These are phyloP conservation scores for Nycticryphes semicollaris DNA, from an alignment of 2,113 vertebrate genomes.

Conservation along the genomic window DNA sequence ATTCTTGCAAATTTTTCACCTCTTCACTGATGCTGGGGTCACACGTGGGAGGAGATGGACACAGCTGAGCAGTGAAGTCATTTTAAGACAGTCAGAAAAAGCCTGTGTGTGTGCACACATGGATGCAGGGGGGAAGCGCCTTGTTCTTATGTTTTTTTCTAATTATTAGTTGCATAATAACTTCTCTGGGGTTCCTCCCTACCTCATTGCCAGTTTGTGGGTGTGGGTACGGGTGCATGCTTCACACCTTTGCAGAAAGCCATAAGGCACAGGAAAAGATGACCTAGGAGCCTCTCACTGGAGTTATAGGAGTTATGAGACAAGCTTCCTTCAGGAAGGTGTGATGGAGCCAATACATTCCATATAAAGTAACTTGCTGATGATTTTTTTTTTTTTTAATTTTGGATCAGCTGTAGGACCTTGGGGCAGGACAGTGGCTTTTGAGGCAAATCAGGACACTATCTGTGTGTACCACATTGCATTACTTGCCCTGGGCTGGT, in stretches of 20 bases:
- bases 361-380: background rate
- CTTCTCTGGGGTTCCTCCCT: accelerated
- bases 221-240: background rate
- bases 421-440: accelerated
- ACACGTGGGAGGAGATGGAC: accelerated
- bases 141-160: background rate
- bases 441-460: background rate
- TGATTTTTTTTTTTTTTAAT: too few relatives aligned
- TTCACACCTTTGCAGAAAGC: background rate
- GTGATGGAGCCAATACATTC: background rate
- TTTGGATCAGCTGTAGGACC: background rate
- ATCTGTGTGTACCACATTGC: background rate
- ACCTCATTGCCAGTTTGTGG: too few relatives aligned
- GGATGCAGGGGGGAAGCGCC: background rate
- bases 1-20: background rate
- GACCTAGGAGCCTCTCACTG: accelerated
- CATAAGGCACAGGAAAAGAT: background rate
- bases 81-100: too few relatives aligned
- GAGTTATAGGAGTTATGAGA: too few relatives aligned
- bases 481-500: background rate
- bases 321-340: background rate
- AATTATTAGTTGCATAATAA: background rate
- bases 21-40: background rate
- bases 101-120: too few relatives aligned
- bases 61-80: background rate